Evolutionary conservation across 2,797 vertebrate genomes (phyloP), one percentile per base, ranked within the genome.

Genomic region (Galagoides demidoff): DNA sequence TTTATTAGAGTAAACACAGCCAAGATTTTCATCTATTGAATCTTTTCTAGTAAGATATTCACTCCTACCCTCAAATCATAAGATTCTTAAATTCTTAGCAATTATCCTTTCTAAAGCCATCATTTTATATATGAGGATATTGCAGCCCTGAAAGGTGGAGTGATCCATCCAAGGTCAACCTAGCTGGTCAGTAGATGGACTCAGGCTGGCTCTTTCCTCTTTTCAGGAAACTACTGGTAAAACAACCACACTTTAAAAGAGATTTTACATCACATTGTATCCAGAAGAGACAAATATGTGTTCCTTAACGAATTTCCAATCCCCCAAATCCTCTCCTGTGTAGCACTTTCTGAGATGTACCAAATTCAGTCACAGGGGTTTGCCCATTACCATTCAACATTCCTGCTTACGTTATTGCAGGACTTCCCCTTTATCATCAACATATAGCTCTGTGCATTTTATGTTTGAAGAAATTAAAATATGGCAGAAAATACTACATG

Each of bases 81-180:
- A 25, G 55, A 96, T 86, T 89, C 45, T 79, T 92, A 17, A 79
- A 71, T 34, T 70, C 34, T 85, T 85, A 90, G 23, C n/a, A 76
- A 83, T 59, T 66, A 49, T 49, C 39, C 19, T 93, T 94, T 87
- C 66, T 34, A 59, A 77, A 94, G 59, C 1, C 12, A 83, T 57
- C 7, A 49, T 90, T 77, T 90, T 82, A 79, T 63, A 88, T 43
- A 31, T 76, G n/a, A 90, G 34, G 39, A 68, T 52, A 82, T 22
- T 68, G 81, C 77, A 57, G 9, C 13, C 27, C 29, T 85, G n/a
- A 92, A 90, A 95, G 52, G 89, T 82, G 25, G 64, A 95, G 19
- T 22, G 59, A 95, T 16, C 94, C 71, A 66, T 5, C 37, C 25
- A 71, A 63, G 13, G 59, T 83, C 37, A 70, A 59, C 27, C 31